A percentile compares a stretch with the other conserved stretches of the same genome.
phyloP scores from a whole-genome alignment of 2,888 invertebrate species.

The Anticlea derivata region DNA sequence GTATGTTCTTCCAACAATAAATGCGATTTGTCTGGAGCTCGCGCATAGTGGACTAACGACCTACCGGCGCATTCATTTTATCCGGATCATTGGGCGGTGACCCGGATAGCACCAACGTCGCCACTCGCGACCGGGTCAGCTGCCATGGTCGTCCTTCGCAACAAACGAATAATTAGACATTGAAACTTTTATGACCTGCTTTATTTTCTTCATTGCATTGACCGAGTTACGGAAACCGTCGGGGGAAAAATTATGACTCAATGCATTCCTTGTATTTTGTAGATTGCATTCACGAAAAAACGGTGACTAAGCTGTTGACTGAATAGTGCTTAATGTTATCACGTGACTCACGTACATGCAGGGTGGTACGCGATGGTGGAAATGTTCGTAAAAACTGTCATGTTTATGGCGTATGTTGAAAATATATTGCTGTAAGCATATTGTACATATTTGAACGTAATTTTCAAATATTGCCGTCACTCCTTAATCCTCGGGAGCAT shows the following conservation, averaged over 20 bases:
- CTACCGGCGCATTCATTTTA: slow-evolving; percentile 35
- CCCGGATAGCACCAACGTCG: slow-evolving; percentile 81
- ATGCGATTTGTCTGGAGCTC: slow-evolving; percentile 12
- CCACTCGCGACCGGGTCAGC: slow-evolving; percentile 78
- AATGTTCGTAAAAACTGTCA: slow-evolving; percentile 13
- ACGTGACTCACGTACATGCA: slow-evolving; percentile 7
- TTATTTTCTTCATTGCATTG: slow-evolving; percentile 24
- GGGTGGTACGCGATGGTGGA: slow-evolving; percentile 8
- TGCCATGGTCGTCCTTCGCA: slow-evolving; percentile 63
- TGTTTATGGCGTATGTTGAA: slow-evolving; percentile 15
- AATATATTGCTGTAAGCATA: slow-evolving; percentile 6
- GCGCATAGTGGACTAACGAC: slow-evolving; percentile 41
- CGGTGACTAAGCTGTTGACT: slow-evolving; percentile 1
- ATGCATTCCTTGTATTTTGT: slow-evolving; percentile 6
- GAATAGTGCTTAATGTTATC: background rate
- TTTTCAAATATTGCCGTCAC: slow-evolving; percentile 28
- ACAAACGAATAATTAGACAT: slow-evolving; percentile 40
- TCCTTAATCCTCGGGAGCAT: slow-evolving; percentile 21
- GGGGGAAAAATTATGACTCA: slow-evolving; percentile 9
- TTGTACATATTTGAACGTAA: slow-evolving; percentile 16
- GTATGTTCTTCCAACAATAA: background rate
- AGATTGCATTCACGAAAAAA: slow-evolving; percentile 1
- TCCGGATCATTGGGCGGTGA: slow-evolving; percentile 55
- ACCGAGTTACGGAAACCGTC: slow-evolving; percentile 20
- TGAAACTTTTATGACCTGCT: slow-evolving; percentile 34